Base-by-base conservation (phyloP, 2,888 invertebrate species). In the Ormyrus labotus region DNA sequence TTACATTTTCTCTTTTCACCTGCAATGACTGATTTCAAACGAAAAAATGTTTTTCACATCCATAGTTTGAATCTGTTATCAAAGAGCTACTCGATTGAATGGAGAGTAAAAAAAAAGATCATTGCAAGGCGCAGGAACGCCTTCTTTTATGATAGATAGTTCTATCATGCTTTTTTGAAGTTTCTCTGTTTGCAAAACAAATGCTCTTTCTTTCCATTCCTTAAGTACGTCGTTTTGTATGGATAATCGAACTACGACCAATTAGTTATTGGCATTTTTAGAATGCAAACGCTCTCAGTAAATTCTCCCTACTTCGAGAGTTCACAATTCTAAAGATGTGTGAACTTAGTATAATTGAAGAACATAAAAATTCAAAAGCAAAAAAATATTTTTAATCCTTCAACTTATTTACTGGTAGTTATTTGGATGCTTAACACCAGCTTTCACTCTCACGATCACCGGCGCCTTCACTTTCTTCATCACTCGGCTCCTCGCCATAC, bases 401-500 rank as follows among this genome's bases (percentile, higher is more conserved):
- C 11, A 50, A n/a, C n/a, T 53, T 34, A 57, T 53, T 51, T 34
- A 19, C 34, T 13, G n/a, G 5, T 45, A n/a, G 50, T 67, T 19
- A n/a, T 10, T 34, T 34, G 34, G 34, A 10, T 45, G 6, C 83
- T 92, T 90, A 96, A 94, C 96, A 96, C 96, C 96, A 97, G 83
- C 96, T 95, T 88, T 96, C 96, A 71, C 92, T 92, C 78, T 92
- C 91, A 19, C 92, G 90, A 90, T 96, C 96, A 75, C 95, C 95
- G 74, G 95, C 95, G 81, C 94, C 94, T 87, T 95, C 94, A 81
- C 95, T 95, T 85, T 96, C 96, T 77, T 95, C 94, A 85, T 96
- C 96, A 82, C 96, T 96, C 45, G 95, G 94, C 87, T 95, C 95
- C 88, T 97, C 97, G n/a, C 97, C 97, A 88, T 97, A 97, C 97